Evolutionary conservation across 2,888 invertebrate species (phyloP).

Genomic region (Trachelus stipa): DNA sequence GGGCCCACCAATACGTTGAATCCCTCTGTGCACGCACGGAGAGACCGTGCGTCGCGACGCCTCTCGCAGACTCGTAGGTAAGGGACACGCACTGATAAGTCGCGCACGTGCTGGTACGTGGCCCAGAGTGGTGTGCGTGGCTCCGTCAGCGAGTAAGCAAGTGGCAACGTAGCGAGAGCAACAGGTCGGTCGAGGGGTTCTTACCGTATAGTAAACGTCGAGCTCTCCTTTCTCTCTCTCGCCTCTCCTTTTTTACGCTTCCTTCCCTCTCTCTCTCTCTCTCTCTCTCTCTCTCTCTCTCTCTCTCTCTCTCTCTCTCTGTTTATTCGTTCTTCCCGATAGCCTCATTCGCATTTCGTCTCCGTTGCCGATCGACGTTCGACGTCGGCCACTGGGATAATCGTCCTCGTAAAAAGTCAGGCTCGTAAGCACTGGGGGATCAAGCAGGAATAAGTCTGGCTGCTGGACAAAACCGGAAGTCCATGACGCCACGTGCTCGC

Average conservation of each 20-base stretch:
- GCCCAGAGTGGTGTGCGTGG: not conserved
- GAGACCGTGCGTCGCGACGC: not conserved
- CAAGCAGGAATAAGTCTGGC: not conserved
- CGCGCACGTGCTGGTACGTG: not conserved
- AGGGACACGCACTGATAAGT: not conserved
- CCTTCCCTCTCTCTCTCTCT: not conserved
- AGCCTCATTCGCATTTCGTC: not conserved
- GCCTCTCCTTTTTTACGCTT: not conserved
- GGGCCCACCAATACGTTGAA: not conserved
- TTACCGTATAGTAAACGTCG: slow-evolving; percentile 6
- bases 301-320: not conserved
- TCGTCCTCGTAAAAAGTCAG: slow-evolving; percentile 1
- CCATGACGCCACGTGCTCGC: no score
- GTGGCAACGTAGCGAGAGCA: slow-evolving; percentile 10
- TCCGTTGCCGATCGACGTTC: not conserved
- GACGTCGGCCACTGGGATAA: not conserved
- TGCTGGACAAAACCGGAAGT: not conserved
- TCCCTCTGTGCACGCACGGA: not conserved
- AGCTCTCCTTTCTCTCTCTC: not conserved
- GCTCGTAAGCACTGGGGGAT: not conserved
- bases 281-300: not conserved
- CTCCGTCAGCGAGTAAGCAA: not conserved
- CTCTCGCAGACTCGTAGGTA: not conserved
- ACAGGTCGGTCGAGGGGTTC: slow-evolving; percentile 12
- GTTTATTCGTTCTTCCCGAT: not conserved